A percentile compares a stretch with the other conserved stretches of the same genome.
phyloP scores from a whole-genome alignment of 2,797 vertebrate genomes.

The Harpagifer antarcticus region DNA sequence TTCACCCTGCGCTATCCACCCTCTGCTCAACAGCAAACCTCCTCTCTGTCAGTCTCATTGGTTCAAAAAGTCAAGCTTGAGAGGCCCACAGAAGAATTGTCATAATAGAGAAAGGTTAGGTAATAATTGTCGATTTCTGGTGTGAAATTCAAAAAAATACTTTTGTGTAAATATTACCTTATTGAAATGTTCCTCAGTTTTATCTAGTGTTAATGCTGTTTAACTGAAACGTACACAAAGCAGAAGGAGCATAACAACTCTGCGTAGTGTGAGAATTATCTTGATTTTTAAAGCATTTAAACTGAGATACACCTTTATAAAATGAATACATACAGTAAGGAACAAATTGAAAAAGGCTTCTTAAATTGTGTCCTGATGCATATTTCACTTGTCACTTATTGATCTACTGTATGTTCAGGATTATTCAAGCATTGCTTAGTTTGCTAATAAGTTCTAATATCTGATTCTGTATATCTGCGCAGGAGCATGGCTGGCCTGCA shows the following conservation, averaged over 20 bases:
- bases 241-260: neutral
- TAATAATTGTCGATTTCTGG: conserved; percentile 19
- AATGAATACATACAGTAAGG: neutral
- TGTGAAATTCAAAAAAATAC: conserved; percentile 17
- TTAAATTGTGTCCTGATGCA: neutral
- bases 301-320: neutral
- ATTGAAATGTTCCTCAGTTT: conserved; percentile 30
- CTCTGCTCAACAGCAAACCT: conserved; percentile 30
- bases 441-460: neutral
- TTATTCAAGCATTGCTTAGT: neutral
- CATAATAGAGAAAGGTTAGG: conserved; percentile 11
- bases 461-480: neutral
- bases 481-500: neutral
- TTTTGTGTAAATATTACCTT: conserved; percentile 28
- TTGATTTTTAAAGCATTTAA: neutral
- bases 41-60: conserved; percentile 22
- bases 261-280: neutral
- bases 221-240: conserved; percentile 6
- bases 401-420: neutral
- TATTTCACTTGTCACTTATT: neutral
- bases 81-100: conserved; percentile 6
- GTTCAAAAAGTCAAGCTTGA: conserved; percentile 4
- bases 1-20: conserved; percentile 48
- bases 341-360: too few species aligned
- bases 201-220: conserved; percentile 6